Conservation (phyloP, 2,797 vertebrate genomes). For the Silurus aristotelis region DNA sequence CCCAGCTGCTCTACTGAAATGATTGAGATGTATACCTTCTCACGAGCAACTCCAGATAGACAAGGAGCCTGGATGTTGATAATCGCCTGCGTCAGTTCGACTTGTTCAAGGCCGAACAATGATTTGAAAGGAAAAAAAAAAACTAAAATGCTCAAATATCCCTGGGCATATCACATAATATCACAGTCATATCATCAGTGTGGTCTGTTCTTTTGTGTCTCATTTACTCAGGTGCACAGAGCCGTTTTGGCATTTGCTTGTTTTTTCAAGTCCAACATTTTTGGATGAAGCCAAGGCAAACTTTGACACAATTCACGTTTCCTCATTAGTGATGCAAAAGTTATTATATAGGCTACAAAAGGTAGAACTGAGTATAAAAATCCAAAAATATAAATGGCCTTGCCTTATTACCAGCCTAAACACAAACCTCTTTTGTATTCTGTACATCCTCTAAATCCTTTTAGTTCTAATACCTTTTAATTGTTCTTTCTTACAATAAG, state of each 20-base stretch:
- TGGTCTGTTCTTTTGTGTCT: background rate
- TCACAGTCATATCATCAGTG: background rate
- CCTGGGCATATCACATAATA: background rate
- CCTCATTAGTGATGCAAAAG: background rate
- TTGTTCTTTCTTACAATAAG: background rate
- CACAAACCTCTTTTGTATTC: background rate
- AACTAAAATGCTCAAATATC: background rate
- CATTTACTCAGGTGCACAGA: slow-evolving; percentile 54
- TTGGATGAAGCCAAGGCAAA: background rate
- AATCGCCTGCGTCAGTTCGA: background rate
- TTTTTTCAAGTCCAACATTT: background rate
- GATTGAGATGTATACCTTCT: too few species aligned
- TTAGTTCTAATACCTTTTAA: background rate
- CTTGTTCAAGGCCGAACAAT: background rate
- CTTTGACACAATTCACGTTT: background rate
- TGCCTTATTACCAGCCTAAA: background rate
- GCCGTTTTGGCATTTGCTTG: slow-evolving; percentile 50
- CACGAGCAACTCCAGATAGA: background rate
- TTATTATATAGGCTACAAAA: too few species aligned
- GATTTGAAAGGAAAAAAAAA: background rate
- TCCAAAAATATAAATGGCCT: background rate
- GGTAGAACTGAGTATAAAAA: background rate
- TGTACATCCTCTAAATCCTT: background rate
- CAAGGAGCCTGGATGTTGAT: background rate
- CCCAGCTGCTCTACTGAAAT: background rate